Conservation (phyloP, 2,888 invertebrate genomes). For the Nomada lathburiana region DNA sequence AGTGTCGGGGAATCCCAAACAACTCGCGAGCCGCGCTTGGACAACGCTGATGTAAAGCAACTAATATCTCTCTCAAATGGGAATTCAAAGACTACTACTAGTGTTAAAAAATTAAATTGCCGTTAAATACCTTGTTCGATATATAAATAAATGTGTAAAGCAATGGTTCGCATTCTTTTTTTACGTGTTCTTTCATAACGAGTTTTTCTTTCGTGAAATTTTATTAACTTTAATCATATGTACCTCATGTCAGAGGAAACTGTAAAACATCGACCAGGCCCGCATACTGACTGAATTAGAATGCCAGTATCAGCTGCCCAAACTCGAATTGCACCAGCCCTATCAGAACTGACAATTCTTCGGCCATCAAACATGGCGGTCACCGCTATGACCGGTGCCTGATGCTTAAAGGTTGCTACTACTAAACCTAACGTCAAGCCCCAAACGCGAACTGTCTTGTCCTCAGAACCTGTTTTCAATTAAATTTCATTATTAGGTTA, state of each 20-base stretch:
- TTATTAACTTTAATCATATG: background rate
- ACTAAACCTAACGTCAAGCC: slow-evolving; percentile 91
- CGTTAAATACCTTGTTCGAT: too few relatives aligned
- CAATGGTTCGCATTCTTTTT: too few relatives aligned
- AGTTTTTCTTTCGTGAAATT: background rate
- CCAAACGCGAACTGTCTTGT: slow-evolving; percentile 93
- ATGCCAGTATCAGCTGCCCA: slow-evolving; percentile 94
- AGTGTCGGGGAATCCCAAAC: too few relatives aligned
- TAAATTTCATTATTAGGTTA: background rate
- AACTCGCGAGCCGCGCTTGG: too few relatives aligned
- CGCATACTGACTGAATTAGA: slow-evolving; percentile 90
- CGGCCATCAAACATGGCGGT: slow-evolving; percentile 92
- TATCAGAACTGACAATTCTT: slow-evolving; percentile 92
- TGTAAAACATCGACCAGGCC: slow-evolving; percentile 89
- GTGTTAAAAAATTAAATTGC: too few relatives aligned
- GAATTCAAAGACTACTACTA: too few relatives aligned
- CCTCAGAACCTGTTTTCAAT: slow-evolving; percentile 88
- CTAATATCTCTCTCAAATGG: too few relatives aligned
- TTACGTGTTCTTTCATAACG: too few relatives aligned
- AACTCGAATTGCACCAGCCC: slow-evolving; percentile 90
- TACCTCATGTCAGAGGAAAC: slow-evolving; percentile 87
- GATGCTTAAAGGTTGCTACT: slow-evolving; percentile 91
- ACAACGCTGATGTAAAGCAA: too few relatives aligned
- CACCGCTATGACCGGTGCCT: slow-evolving; percentile 90
- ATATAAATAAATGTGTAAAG: too few relatives aligned